Conservation (phyloP, 2,113 vertebrate species). For the Perca schrenkii region DNA sequence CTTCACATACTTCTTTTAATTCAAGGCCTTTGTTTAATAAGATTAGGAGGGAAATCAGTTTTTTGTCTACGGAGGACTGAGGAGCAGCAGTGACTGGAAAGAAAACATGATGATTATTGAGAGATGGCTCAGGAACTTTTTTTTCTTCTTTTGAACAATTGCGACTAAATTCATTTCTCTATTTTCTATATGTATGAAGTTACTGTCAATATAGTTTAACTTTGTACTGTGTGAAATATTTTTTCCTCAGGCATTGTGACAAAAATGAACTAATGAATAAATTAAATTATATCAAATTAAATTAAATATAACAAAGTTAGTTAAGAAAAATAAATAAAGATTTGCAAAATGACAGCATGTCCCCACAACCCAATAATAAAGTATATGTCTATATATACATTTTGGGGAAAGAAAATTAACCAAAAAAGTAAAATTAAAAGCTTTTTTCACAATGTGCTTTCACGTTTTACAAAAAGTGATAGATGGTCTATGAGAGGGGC, state of each 20-base stretch:
- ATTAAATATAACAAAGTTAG: background rate
- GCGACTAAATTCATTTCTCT: conserved; percentile 4
- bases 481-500: background rate
- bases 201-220: background rate
- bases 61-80: conserved; percentile 26
- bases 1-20: conserved; percentile 38
- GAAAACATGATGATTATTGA: conserved; percentile 37
- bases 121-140: conserved; percentile 24
- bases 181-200: background rate
- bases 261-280: background rate
- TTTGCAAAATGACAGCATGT: background rate
- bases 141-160: conserved; percentile 22
- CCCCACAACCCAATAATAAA: background rate
- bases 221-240: background rate
- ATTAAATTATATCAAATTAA: background rate
- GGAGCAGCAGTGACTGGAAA: conserved; percentile 36
- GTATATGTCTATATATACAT: no score
- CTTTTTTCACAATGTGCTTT: background rate
- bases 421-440: no score
- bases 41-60: conserved; percentile 44
- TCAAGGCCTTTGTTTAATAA: conserved; percentile 51
- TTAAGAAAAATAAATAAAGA: background rate
- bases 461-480: background rate
- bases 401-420: no score
- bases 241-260: background rate